These are phyloP conservation scores for Holacanthella duospinosa DNA, from an alignment of 2,888 invertebrate genomes.

Conservation along the genomic window DNA sequence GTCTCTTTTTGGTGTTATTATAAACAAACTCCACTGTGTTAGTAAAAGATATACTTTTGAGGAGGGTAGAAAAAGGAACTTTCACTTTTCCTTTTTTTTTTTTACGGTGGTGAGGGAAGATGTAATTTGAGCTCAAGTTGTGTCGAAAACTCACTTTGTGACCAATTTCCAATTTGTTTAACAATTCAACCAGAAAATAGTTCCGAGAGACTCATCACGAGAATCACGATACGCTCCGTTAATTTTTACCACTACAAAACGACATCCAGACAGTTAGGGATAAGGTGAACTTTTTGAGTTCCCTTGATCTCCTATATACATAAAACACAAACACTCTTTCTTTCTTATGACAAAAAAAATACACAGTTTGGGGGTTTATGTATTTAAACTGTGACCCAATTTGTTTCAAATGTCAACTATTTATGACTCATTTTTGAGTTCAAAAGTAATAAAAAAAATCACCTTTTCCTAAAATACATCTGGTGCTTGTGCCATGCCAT, in stretches of 20 bases:
- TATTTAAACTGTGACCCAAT: not conserved
- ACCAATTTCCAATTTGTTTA: constrained; percentile 6
- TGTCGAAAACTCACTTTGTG: not conserved
- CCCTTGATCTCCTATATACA: too few relatives aligned
- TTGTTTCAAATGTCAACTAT: not conserved
- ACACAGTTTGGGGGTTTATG: not conserved
- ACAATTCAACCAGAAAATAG: constrained; percentile 6
- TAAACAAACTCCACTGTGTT: too few relatives aligned
- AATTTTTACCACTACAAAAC: not conserved
- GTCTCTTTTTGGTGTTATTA: too few relatives aligned
- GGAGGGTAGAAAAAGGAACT: too few relatives aligned
- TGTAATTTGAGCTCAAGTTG: constrained; percentile 4
- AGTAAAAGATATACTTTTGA: too few relatives aligned
- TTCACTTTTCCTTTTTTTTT: too few relatives aligned
- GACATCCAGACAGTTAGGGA: too few relatives aligned
- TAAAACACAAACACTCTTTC: not conserved
- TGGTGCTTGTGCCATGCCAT: too few relatives aligned
- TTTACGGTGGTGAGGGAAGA: too few relatives aligned
- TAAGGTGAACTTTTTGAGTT: too few relatives aligned
- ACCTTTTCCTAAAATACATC: not conserved
- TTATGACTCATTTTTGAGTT: too few relatives aligned
- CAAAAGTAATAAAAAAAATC: not conserved
- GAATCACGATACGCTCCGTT: constrained; percentile 2
- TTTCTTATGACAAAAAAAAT: not conserved
- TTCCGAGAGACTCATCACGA: not conserved